Conservation (phyloP, 2,113 vertebrate species). For the Carassius auratus region DNA sequence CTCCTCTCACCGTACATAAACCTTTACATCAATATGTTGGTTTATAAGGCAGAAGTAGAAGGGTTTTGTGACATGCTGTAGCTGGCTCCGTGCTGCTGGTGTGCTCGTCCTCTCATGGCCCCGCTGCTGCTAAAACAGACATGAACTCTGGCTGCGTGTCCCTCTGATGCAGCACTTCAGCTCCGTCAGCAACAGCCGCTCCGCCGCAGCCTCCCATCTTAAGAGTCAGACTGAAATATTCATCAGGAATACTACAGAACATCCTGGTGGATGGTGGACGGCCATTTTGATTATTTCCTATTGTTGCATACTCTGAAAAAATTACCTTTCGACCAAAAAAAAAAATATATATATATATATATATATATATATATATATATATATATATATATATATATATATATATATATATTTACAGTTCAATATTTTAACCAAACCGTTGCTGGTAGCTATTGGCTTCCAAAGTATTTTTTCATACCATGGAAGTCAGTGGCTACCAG, state of each 20-base stretch:
- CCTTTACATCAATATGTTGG: neutral
- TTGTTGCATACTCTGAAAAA: neutral
- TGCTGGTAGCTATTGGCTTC: no score
- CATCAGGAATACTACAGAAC: neutral
- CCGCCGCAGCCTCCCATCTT: neutral
- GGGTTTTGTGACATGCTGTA: neutral
- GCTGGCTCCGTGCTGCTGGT: neutral
- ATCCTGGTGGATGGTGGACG: no score
- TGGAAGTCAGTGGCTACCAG: no score
- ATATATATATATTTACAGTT: no score
- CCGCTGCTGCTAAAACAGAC: neutral
- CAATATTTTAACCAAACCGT: no score
- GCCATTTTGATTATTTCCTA: neutral
- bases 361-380: no score
- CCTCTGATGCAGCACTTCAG: slow-evolving; percentile 21
- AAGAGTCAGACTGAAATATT: neutral
- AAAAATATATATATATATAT: no score
- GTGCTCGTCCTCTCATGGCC: neutral
- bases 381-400: no score
- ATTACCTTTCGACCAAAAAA: no score
- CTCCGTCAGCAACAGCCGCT: neutral
- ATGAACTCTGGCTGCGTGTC: slow-evolving; percentile 34
- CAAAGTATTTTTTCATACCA: no score
- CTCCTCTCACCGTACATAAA: no score
- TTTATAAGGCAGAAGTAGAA: neutral